Base-by-base conservation (phyloP, 2,113 vertebrate species). In the Ictalurus furcatus region DNA sequence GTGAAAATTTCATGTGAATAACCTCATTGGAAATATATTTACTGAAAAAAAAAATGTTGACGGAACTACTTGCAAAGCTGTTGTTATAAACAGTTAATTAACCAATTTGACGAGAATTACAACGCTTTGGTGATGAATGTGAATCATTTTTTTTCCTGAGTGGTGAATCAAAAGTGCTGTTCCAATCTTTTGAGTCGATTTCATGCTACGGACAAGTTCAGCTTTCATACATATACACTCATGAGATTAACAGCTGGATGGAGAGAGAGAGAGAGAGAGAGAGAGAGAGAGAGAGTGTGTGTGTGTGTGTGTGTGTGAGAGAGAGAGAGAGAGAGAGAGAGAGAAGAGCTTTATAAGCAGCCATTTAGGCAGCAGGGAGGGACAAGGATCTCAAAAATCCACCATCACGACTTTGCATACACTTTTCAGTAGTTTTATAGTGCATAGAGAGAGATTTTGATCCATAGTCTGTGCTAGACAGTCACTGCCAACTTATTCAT, bases 271-370 rank as follows among this genome's bases (percentile, higher is more conserved):
- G 82, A 84, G 21, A 44, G 61, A 67, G 83, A 86, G 19, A 63
- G 81, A 44, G 58, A 63, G 30, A 44, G 56, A 37, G 54, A 37
- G 81, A 44, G 19, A 44, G 83, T 34, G 34, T 34, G 34, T 34
- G 34, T 34, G 34, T 34, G 34, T 34, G 34, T 34, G 34, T 34
- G 34, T 34, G 34, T 34, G 34, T 34, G 34, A 67, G 83, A 86
- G 17, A 86, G 69, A 86, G 67, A 56, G 84, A 73, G 67, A 85
- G 48, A 74, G 48, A 37, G 44, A 56, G 6, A 56, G 9, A 71
- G 67, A 34, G 67, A 16, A 52, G 74, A 14, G 74, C 17, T 19
- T 8, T 73, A 19, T 37, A 5, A 44, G 73, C 74, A 12, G 74
- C 40, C 40, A 48, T 78, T 78, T 2, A 52, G 40, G 37, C 7